phyloP scores from a whole-genome alignment of 2,797 vertebrate species.

The Myotis vivesi region DNA sequence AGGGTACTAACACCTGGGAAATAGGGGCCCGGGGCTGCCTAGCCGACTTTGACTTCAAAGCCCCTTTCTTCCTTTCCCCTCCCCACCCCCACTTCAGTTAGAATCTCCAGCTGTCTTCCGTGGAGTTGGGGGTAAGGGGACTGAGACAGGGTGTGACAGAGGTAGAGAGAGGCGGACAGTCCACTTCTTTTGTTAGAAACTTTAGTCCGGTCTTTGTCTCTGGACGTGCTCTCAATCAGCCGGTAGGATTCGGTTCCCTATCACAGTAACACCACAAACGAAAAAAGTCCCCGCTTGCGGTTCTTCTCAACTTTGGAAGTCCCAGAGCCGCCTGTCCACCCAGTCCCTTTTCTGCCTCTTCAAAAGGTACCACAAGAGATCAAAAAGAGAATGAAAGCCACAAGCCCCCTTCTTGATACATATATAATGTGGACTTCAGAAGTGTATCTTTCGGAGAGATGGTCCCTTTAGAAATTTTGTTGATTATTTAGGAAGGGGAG shows the following conservation, averaged over 20 bases:
- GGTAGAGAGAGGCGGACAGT: background rate
- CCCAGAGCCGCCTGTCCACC: background rate
- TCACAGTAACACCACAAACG: background rate
- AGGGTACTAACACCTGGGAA: slow-evolving; percentile 57
- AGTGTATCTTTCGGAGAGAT: background rate
- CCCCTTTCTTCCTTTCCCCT: background rate
- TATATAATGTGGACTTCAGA: background rate
- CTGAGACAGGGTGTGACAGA: background rate
- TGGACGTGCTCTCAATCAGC: background rate
- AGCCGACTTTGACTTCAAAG: slow-evolving; percentile 31
- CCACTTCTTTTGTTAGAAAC: slow-evolving; percentile 63
- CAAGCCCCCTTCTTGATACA: background rate
- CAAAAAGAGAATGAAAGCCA: slow-evolving; percentile 33
- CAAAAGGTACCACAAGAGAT: slow-evolving; percentile 9
- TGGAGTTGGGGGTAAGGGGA: background rate
- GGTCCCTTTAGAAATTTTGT: slow-evolving; percentile 38
- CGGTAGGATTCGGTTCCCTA: background rate
- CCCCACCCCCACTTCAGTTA: background rate
- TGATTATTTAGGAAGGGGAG: slow-evolving; percentile 17
- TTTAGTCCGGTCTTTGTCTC: slow-evolving; percentile 66
- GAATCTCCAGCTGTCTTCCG: background rate
- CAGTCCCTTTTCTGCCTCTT: background rate
- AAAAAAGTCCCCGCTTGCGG: background rate
- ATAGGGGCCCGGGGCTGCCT: background rate
- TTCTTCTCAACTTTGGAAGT: slow-evolving; percentile 26